These are phyloP conservation scores for Clarias gariepinus DNA, from an alignment of 2,113 vertebrate species.

Conservation along the genomic window DNA sequence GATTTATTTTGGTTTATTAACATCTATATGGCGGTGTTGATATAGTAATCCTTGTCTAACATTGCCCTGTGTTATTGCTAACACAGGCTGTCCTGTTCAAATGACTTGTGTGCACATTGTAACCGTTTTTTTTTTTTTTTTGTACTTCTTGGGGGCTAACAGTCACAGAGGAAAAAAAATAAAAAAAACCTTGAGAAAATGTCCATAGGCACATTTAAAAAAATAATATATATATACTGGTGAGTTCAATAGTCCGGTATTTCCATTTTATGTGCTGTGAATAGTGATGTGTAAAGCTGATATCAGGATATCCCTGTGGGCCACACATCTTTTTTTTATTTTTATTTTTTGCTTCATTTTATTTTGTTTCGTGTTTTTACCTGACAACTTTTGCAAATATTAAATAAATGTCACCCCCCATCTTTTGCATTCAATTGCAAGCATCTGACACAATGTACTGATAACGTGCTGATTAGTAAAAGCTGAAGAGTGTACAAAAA, in stretches of 20 bases:
- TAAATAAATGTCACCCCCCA: slow-evolving; percentile 44
- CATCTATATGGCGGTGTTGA: slow-evolving; percentile 51
- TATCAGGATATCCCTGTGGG: slow-evolving; percentile 44
- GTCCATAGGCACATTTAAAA: slow-evolving; percentile 63
- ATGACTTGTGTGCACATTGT: slow-evolving; percentile 58
- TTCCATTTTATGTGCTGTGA: slow-evolving; percentile 62
- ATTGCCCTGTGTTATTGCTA: slow-evolving; percentile 51
- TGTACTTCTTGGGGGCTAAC: slow-evolving; percentile 53
- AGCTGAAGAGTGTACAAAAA: slow-evolving; percentile 70
- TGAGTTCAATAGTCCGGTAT: slow-evolving; percentile 56
- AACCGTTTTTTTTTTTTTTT: slow-evolving; percentile 35
- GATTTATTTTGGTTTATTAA: slow-evolving; percentile 42
- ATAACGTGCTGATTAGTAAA: slow-evolving; percentile 62
- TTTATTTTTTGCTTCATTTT: slow-evolving; percentile 43
- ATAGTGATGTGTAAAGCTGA: slow-evolving; percentile 45
- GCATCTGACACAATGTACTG: slow-evolving; percentile 63
- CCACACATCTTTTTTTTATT: slow-evolving; percentile 53
- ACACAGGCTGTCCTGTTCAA: slow-evolving; percentile 53
- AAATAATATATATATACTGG: slow-evolving; percentile 58
- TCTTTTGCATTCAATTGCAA: slow-evolving; percentile 60
- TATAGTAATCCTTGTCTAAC: slow-evolving; percentile 50
- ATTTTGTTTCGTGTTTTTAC: slow-evolving; percentile 55
- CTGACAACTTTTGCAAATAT: slow-evolving; percentile 34
- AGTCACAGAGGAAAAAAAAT: slow-evolving; percentile 57
- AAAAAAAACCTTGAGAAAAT: slow-evolving; percentile 41